Conservation (phyloP, 2,888 invertebrate genomes). For the Stramonita haemastoma region DNA sequence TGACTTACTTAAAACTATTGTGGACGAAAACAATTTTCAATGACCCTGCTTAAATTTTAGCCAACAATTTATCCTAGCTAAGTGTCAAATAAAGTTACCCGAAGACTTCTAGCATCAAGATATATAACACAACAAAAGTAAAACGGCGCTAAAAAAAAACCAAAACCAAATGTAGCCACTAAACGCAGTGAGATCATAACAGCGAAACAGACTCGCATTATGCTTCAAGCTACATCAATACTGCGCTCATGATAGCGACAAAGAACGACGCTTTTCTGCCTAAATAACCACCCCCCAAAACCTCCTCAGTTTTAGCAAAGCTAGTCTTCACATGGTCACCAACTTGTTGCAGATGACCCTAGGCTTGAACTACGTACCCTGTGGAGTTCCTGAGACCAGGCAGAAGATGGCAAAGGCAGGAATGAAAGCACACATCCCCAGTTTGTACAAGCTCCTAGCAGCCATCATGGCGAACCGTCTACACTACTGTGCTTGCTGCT, state of each 20-base stretch:
- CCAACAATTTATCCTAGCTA: no score
- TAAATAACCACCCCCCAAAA: not conserved
- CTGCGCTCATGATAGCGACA: not conserved
- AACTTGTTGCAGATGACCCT: not conserved
- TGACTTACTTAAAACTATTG: no score
- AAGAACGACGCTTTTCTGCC: not conserved
- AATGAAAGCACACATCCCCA: not conserved
- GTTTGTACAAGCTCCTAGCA: not conserved
- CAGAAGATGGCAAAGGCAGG: not conserved
- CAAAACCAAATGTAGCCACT: no score
- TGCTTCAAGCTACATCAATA: not conserved
- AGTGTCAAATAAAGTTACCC: no score
- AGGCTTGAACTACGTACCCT: slow-evolving; percentile 2
- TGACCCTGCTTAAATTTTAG: no score
- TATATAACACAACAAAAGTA: no score
- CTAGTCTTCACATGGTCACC: not conserved
- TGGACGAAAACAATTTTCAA: no score
- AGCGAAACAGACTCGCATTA: not conserved
- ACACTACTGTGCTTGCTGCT: not conserved
- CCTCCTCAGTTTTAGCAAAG: not conserved
- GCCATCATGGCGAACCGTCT: slow-evolving; percentile 23
- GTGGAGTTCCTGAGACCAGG: not conserved
- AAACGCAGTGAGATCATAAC: not conserved
- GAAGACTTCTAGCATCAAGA: no score
- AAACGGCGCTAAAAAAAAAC: no score